Percentiles rank a stretch among this genome's conserved stretches.
phyloP scores from a whole-genome alignment of 92 coral and sea anemone genomes.

The Ricordea florida region DNA sequence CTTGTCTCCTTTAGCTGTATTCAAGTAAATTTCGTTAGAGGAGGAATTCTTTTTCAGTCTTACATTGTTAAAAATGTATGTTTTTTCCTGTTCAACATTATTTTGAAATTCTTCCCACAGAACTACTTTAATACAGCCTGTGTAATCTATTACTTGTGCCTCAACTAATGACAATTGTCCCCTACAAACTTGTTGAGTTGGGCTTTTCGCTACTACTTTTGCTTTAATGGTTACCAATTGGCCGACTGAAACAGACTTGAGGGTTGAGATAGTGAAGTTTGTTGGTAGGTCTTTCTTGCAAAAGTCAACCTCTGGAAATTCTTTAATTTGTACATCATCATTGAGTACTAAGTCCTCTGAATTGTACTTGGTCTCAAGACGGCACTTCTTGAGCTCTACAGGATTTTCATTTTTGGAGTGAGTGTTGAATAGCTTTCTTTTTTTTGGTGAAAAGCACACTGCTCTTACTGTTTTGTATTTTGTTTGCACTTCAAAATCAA shows the following conservation, averaged over 20 bases:
- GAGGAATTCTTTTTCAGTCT: constrained; percentile 3
- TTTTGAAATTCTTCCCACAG: constrained; percentile 6
- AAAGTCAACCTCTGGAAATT: constrained; percentile 13
- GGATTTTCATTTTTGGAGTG: neutral
- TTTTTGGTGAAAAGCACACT: neutral
- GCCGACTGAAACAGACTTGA: constrained; percentile 23
- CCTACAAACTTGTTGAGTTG: neutral
- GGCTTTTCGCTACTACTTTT: constrained; percentile 18
- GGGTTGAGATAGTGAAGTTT: constrained; percentile 3
- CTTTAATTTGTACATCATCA: constrained; percentile 9
- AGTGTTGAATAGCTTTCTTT: neutral
- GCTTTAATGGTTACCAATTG: constrained; percentile 33
- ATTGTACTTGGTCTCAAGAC: constrained; percentile 24
- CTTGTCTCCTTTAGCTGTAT: constrained; percentile 16
- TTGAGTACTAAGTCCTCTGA: constrained; percentile 25
- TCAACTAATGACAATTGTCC: neutral
- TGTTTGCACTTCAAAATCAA: neutral
- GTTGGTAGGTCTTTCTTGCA: constrained; percentile 5
- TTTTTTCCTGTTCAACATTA: neutral
- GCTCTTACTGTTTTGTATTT: neutral
- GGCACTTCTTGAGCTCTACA: neutral
- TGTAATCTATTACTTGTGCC: neutral
- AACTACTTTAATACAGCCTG: too few species aligned
- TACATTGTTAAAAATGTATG: constrained; percentile 13
- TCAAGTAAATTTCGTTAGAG: constrained; percentile 10